phyloP scores from a whole-genome alignment of 2,888 invertebrate species.

The Drosophila monieri region DNA sequence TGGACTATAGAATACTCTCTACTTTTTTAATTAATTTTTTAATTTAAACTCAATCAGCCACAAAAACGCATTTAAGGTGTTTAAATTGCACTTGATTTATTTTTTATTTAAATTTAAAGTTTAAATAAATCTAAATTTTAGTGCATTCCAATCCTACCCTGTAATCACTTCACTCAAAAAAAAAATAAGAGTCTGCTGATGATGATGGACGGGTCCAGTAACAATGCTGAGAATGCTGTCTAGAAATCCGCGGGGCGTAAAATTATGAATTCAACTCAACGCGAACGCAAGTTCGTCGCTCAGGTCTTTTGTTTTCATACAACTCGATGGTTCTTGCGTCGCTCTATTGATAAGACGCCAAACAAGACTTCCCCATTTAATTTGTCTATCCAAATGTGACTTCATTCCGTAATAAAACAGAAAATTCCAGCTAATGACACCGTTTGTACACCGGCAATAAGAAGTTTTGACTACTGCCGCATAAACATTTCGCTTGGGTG shows the following conservation, averaged over 20 bases:
- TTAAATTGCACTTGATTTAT: not conserved
- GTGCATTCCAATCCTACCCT: slow-evolving; percentile 3
- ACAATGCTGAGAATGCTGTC: slow-evolving; percentile 73
- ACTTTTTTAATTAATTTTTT: not conserved
- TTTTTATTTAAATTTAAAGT: not conserved
- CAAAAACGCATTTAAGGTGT: not conserved
- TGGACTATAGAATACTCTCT: not conserved
- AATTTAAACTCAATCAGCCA: too few relatives aligned
- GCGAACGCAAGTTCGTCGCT: slow-evolving; percentile 61
- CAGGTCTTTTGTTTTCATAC: slow-evolving; percentile 70
- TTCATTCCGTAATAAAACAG: slow-evolving; percentile 53
- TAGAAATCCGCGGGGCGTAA: slow-evolving; percentile 66
- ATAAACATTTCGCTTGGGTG: slow-evolving; percentile 73
- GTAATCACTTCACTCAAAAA: slow-evolving; percentile 3
- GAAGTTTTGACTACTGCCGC: slow-evolving; percentile 51
- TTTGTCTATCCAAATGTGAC: slow-evolving; percentile 72
- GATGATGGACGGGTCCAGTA: slow-evolving; percentile 25
- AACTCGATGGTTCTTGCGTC: slow-evolving; percentile 23
- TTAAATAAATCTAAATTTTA: not conserved
- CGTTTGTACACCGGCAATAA: slow-evolving; percentile 46
- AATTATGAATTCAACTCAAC: slow-evolving; percentile 58
- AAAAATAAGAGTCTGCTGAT: slow-evolving; percentile 16
- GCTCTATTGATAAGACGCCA: slow-evolving; percentile 60
- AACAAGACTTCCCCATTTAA: slow-evolving; percentile 50
- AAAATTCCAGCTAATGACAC: slow-evolving; percentile 61